Percentiles rank a stretch among this genome's conserved stretches.
These are phyloP conservation scores for Cotesia glomerata DNA, from an alignment of 1,140 invertebrate genomes.

Conservation along the genomic window DNA sequence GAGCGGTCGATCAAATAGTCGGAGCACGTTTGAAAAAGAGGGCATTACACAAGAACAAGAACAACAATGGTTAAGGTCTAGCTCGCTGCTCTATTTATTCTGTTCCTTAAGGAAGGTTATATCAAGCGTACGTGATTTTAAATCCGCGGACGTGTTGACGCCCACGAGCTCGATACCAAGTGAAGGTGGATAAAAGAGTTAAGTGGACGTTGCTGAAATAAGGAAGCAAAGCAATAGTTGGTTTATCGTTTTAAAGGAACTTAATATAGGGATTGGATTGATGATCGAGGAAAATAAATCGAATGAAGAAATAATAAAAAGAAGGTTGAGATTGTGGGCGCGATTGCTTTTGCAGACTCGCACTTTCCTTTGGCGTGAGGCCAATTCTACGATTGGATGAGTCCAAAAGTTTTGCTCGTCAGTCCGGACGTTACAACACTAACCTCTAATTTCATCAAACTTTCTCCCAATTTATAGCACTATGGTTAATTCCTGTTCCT, in stretches of 20 bases:
- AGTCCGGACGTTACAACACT: not conserved
- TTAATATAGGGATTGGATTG: not conserved
- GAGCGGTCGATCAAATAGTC: not conserved
- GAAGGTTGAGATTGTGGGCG: not conserved
- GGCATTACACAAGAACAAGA: slow-evolving; percentile 18
- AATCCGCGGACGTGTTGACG: not conserved
- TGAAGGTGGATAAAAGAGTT: not conserved
- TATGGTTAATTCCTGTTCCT: not conserved
- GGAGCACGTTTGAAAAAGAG: not conserved
- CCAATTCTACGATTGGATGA: slow-evolving; percentile 1
- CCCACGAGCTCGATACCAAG: not conserved
- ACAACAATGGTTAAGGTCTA: not conserved
- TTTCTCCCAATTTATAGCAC: slow-evolving; percentile 4
- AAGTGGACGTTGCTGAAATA: not conserved
- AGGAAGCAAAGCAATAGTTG: not conserved
- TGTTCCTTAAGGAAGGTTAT: not conserved
- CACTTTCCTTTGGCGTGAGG: slow-evolving; percentile 10
- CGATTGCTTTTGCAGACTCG: slow-evolving; percentile 15
- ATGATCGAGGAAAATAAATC: not conserved
- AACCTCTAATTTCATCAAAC: slow-evolving; percentile 2
- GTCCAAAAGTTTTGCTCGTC: slow-evolving; percentile 1
- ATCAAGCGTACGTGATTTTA: not conserved
- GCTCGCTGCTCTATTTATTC: no score
- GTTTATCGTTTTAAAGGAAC: not conserved
- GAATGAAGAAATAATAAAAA: not conserved